phyloP scores from a whole-genome alignment of 2,113 vertebrate species.

The Chionomys nivalis region DNA sequence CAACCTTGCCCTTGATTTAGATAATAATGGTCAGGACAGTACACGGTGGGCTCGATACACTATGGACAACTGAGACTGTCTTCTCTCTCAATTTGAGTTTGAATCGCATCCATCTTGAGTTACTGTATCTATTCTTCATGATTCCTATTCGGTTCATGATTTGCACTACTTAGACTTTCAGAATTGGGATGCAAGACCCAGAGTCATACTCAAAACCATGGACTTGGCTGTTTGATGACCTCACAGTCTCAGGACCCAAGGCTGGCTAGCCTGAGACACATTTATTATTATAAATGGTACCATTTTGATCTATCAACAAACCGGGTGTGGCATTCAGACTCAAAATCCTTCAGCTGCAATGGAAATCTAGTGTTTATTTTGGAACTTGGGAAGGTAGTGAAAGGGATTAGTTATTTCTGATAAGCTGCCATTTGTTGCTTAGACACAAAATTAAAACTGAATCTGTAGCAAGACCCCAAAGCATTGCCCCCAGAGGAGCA shows the following conservation, averaged over 20 bases:
- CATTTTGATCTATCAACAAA: not conserved
- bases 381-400: not conserved
- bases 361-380: constrained; percentile 5
- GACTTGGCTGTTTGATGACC: constrained; percentile 22
- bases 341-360: not conserved
- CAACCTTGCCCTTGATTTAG: not conserved
- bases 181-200: constrained; percentile 12
- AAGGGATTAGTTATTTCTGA: not conserved
- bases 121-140: not conserved
- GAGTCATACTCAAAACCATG: constrained; percentile 9
- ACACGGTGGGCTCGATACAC: not conserved
- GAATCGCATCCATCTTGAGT: constrained; percentile 34
- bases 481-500: not conserved
- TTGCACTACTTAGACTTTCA: constrained; percentile 39
- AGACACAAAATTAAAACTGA: constrained; percentile 54
- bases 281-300: constrained; percentile 60
- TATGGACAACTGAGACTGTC: not conserved
- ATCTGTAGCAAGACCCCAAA: not conserved
- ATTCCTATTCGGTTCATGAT: constrained; percentile 40
- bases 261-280: constrained; percentile 36
- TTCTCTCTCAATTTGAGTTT: not conserved
- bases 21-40: not conserved
- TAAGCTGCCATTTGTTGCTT: not conserved
- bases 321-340: not conserved
- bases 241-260: constrained; percentile 47